Evolutionary conservation across 1,140 invertebrate genomes (phyloP).

Genomic region (Eubasilissa regina): DNA sequence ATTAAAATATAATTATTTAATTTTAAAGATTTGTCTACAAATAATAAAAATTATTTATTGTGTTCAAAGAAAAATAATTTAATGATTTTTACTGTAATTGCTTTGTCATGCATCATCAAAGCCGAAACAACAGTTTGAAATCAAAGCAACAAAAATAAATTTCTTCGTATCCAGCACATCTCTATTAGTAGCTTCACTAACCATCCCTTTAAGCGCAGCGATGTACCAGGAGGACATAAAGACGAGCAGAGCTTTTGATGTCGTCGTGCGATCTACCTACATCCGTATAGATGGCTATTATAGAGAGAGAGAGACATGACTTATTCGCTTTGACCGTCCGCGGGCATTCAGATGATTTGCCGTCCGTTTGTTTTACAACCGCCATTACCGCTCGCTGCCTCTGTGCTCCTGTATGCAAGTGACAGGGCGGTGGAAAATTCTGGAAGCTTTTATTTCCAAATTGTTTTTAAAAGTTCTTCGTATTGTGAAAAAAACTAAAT

Average conservation of each 20-base stretch:
- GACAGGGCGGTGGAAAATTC: conserved; percentile 5
- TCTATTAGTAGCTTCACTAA: conserved; percentile 10
- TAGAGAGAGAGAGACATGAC: conserved; percentile 38
- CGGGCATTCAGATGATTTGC: conserved; percentile 54
- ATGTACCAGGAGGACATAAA: conserved; percentile 51
- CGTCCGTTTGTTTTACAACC: conserved; percentile 57
- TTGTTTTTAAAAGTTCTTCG: too few species aligned
- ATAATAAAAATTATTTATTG: too few species aligned
- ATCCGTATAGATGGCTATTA: too few species aligned
- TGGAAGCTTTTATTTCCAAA: neutral
- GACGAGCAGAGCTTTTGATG: conserved; percentile 57
- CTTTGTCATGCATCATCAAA: conserved; percentile 23
- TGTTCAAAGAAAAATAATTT: too few species aligned
- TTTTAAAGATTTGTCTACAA: too few species aligned
- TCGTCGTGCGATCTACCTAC: conserved; percentile 31
- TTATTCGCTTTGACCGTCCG: conserved; percentile 40
- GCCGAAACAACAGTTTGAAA: conserved; percentile 42
- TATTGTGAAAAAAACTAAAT: too few species aligned
- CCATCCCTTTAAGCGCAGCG: conserved; percentile 43
- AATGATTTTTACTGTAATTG: neutral
- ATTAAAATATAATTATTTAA: too few species aligned
- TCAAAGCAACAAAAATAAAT: conserved; percentile 51
- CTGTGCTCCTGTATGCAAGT: conserved; percentile 37
- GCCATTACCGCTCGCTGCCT: conserved; percentile 47
- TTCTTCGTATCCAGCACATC: conserved; percentile 44